Base-by-base conservation (phyloP, 2,888 invertebrate species). In the Dastarcus helophoroides region DNA sequence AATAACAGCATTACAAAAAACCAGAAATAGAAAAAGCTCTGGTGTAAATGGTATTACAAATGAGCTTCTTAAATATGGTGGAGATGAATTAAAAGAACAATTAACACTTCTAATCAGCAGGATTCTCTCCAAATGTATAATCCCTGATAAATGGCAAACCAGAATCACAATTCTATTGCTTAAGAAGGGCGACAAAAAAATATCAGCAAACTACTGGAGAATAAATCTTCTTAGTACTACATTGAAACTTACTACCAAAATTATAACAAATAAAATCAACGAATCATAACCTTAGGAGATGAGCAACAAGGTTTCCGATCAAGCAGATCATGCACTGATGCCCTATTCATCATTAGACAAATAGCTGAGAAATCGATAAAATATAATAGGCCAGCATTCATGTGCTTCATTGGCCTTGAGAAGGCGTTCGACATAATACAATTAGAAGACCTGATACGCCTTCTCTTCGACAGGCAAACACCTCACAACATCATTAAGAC, bases 201-300 rank as follows among this genome's bases (percentile, higher is more conserved):
- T 33, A 15, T 33, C 38, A 2, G 22, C 21, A 5, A 41, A 41
- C 17, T 37, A 39, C 14, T 14, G 35, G 16, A 35, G 36, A n/a
- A 39, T 40, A 8, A 29, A 35, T 3, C 10, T 40, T n/a, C 27
- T 32, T 5, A 21, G 19, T 12, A 9, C 27, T 4, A 32, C 19
- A 21, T 16, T 14, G 8, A 31, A 31, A 19, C 22, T 32, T n/a
- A 11, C 19, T n/a, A 32, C 32, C 4, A 28, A 28, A 14, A 17
- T 32, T 11, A 29, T 33, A 23, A 16, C 16, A 17, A 22, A 17
- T n/a, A 33, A 29, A 14, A 8, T 32, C 9, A 15, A 29, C 11
- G 9, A 17, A 22, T 14, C 14, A 4, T 33, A 7, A n/a, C 23
- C 8, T 22, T 33, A 29, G 14, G 14, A 19, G 33, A 36, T 22